phyloP scores from a whole-genome alignment of 2,113 vertebrate species.

The Anhinga rufa region DNA sequence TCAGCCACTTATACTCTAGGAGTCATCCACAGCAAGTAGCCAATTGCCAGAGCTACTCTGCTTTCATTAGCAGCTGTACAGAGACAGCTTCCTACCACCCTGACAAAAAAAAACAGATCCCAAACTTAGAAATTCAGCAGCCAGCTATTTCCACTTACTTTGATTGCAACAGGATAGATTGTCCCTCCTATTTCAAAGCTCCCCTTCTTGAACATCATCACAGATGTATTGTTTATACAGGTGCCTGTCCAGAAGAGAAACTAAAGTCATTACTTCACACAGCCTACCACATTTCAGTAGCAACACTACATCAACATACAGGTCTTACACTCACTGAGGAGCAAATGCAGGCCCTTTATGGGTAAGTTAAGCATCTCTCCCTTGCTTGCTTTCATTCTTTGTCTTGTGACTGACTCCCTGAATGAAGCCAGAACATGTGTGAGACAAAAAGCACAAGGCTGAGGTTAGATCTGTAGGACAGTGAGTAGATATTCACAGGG shows the following conservation, averaged over 20 bases:
- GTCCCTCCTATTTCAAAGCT: slow-evolving; percentile 96
- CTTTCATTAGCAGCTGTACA: not conserved
- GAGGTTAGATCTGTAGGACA: not conserved
- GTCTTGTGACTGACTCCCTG: not conserved
- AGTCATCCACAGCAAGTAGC: not conserved
- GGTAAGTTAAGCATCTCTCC: not conserved
- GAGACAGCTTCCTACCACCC: not conserved
- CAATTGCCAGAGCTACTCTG: not conserved
- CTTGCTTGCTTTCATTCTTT: not conserved
- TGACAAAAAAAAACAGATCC: not conserved
- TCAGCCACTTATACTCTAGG: not conserved
- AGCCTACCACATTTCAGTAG: not conserved
- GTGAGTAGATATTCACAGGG: not conserved
- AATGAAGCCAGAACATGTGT: not conserved
- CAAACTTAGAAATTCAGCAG: not conserved
- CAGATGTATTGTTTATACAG: slow-evolving; percentile 96
- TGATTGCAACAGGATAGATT: slow-evolving; percentile 93
- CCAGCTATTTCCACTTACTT: slow-evolving; percentile 75
- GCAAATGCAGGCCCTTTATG: not conserved
- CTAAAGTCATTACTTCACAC: not conserved
- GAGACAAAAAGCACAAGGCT: not conserved
- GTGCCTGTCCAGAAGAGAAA: slow-evolving; percentile 76
- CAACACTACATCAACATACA: not conserved
- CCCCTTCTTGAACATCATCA: slow-evolving; percentile 99
- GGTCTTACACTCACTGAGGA: not conserved